These are phyloP conservation scores for Apus apus DNA, from an alignment of 2,113 vertebrate genomes.

Conservation along the genomic window DNA sequence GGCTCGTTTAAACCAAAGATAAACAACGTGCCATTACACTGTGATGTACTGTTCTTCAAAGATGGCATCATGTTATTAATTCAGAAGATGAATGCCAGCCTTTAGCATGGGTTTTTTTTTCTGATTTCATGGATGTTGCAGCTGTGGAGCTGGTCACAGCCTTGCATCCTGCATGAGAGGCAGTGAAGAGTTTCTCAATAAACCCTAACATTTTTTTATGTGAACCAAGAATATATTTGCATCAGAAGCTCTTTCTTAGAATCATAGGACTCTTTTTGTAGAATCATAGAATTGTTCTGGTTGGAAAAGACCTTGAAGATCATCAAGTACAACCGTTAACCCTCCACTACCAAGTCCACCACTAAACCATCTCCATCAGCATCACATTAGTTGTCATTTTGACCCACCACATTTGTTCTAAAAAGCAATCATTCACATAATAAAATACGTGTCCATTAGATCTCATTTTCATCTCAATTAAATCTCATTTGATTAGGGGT, in stretches of 20 bases:
- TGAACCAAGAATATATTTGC: not conserved
- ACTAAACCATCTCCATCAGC: no score
- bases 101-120: not conserved
- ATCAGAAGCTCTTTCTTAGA: not conserved
- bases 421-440: not conserved
- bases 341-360: no score
- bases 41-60: not conserved
- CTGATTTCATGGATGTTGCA: not conserved
- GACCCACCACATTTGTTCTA: not conserved
- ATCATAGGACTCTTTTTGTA: not conserved
- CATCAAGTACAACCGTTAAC: no score
- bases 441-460: not conserved
- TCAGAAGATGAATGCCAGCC: not conserved
- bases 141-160: not conserved
- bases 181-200: not conserved
- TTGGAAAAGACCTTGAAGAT: no score
- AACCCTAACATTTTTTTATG: not conserved
- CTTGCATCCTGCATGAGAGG: not conserved
- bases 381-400: not conserved
- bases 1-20: not conserved
- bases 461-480: not conserved
- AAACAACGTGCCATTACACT: not conserved
- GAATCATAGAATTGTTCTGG: no score
- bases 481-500: not conserved
- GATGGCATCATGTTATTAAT: not conserved